These are phyloP conservation scores for Lagodon rhomboides DNA, from an alignment of 2,797 vertebrate species.

Conservation along the genomic window DNA sequence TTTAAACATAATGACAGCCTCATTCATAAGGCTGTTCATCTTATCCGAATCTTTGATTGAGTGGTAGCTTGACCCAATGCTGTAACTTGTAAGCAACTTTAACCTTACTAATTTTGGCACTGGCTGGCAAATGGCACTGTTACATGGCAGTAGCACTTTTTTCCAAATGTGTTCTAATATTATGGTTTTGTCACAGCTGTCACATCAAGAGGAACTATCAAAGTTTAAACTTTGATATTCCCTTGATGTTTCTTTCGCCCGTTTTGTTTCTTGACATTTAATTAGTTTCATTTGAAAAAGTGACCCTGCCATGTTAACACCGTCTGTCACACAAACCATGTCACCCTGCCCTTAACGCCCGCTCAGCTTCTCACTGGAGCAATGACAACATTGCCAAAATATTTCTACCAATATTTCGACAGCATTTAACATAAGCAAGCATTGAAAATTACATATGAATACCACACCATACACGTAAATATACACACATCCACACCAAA, in stretches of 20 bases:
- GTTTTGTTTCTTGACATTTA: slow-evolving; percentile 29
- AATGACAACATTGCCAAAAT: slow-evolving; percentile 55
- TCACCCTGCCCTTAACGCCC: slow-evolving; percentile 52
- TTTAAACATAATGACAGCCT: slow-evolving; percentile 5
- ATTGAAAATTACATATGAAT: slow-evolving; percentile 17
- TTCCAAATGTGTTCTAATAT: slow-evolving; percentile 46
- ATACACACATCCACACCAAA: slow-evolving; percentile 52
- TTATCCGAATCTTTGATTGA: slow-evolving; percentile 24
- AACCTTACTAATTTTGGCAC: slow-evolving; percentile 68
- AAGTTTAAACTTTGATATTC: slow-evolving; percentile 54
- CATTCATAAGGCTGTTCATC: neutral
- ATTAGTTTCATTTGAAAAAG: slow-evolving; percentile 64
- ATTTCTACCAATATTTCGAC: slow-evolving; percentile 27
- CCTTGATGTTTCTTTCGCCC: slow-evolving; percentile 55
- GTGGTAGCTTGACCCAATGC: slow-evolving; percentile 65
- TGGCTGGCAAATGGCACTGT: slow-evolving; percentile 70
- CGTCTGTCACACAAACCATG: slow-evolving; percentile 65
- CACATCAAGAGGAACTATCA: slow-evolving; percentile 68
- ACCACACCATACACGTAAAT: slow-evolving; percentile 28
- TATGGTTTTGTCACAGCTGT: slow-evolving; percentile 40
- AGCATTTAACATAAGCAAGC: slow-evolving; percentile 40
- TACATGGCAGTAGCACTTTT: slow-evolving; percentile 77
- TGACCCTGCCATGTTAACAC: slow-evolving; percentile 75
- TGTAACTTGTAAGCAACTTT: slow-evolving; percentile 75
- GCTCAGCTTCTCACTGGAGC: slow-evolving; percentile 68